Evolutionary conservation across 2,113 vertebrate genomes (phyloP).

Genomic region (Mus pahari): DNA sequence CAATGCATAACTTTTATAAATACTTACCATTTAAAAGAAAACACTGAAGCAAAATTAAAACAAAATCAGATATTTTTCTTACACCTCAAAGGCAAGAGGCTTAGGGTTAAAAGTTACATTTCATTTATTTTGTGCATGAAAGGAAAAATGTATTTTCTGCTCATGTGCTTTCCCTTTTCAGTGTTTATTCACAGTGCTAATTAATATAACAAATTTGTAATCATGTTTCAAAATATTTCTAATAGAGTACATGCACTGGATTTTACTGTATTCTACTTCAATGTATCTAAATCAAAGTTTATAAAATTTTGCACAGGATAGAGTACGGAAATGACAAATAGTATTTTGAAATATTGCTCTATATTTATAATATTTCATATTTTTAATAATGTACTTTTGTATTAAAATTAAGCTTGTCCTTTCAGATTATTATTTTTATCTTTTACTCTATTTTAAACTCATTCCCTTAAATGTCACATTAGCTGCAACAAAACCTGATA

Average conservation of each 20-base stretch:
- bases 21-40: slow-evolving; percentile 66
- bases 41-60: not conserved
- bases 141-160: not conserved
- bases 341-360: not conserved
- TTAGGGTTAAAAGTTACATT: not conserved
- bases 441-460: not conserved
- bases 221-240: not conserved
- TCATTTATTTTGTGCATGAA: not conserved
- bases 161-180: not conserved
- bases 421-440: not conserved
- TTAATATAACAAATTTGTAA: slow-evolving; percentile 11
- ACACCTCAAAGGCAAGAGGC: not conserved
- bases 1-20: slow-evolving; percentile 14
- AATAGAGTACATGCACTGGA: not conserved
- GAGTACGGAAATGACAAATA: not conserved
- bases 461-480: not conserved
- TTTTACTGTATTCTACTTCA: not conserved
- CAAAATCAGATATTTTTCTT: not conserved
- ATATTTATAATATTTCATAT: not conserved
- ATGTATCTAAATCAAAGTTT: not conserved
- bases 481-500: not conserved
- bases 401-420: not conserved
- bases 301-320: not conserved
- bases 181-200: not conserved
- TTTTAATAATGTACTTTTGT: not conserved